Evolutionary conservation across 2,888 invertebrate species (phyloP).

Genomic region (Nomada ferruginata): DNA sequence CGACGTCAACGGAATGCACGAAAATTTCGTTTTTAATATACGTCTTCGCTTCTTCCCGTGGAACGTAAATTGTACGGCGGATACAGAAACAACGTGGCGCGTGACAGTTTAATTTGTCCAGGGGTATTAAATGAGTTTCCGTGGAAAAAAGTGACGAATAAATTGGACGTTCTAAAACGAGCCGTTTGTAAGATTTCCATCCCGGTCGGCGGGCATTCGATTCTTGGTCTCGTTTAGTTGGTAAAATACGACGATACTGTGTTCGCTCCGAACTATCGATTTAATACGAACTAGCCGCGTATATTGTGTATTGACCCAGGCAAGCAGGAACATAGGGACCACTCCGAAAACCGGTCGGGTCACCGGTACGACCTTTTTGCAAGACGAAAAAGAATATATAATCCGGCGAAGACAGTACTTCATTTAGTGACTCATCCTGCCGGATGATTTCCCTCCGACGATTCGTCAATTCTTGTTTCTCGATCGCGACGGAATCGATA

Average conservation of each 20-base stretch:
- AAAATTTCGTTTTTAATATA: neutral
- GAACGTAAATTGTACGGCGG: neutral
- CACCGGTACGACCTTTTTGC: constrained; percentile 58
- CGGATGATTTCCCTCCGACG: constrained; percentile 37
- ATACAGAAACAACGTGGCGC: neutral
- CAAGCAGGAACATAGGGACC: constrained; percentile 34
- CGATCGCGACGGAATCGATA: constrained; percentile 1
- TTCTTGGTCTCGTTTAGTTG: neutral
- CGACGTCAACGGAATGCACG: neutral
- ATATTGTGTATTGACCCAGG: constrained; percentile 49
- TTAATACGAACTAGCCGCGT: constrained; percentile 42
- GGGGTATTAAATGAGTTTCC: neutral
- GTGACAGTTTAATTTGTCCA: neutral
- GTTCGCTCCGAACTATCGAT: constrained; percentile 31
- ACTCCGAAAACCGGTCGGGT: constrained; percentile 59
- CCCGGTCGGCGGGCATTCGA: neutral
- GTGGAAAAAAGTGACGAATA: neutral
- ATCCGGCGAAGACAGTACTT: constrained; percentile 48
- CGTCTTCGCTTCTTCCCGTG: too few relatives aligned
- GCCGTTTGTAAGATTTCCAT: neutral
- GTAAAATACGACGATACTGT: constrained; percentile 10
- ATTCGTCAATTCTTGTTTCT: constrained; percentile 25
- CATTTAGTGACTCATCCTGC: constrained; percentile 46
- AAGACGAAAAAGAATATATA: constrained; percentile 37
- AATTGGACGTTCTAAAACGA: neutral